A percentile compares a stretch with the other conserved stretches of the same genome.
Evolutionary conservation across 2,797 vertebrate species (phyloP).

Genomic region (Malurus leucopterus): DNA sequence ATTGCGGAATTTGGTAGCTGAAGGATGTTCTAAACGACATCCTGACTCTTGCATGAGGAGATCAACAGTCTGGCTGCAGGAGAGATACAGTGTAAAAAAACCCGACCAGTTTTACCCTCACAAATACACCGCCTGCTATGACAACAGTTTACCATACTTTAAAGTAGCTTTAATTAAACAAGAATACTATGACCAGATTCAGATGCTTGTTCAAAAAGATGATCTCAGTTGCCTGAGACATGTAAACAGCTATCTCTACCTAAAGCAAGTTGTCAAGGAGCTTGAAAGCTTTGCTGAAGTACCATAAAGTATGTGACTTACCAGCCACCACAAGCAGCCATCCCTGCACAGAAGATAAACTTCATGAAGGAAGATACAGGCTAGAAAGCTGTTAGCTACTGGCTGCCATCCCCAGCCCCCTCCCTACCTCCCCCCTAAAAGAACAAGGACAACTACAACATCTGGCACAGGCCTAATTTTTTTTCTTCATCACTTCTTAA

Average conservation of each 20-base stretch:
- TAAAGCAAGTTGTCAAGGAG: neutral
- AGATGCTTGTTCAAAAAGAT: neutral
- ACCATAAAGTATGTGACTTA: constrained; percentile 40
- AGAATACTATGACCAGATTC: neutral
- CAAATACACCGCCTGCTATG: constrained; percentile 53
- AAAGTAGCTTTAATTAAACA: constrained; percentile 21
- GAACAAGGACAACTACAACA: neutral
- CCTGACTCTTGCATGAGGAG: constrained; percentile 99
- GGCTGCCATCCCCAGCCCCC: neutral
- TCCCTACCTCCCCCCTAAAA: neutral
- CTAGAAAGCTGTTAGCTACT: constrained; percentile 10
- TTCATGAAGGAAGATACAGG: constrained; percentile 1
- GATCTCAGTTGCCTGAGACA: neutral
- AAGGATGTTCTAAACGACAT: constrained; percentile 97
- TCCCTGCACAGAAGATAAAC: constrained; percentile 25
- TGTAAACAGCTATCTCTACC: neutral
- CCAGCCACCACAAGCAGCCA: constrained; percentile 42
- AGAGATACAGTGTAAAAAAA: constrained; percentile 82
- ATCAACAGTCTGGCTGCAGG: constrained; percentile 98
- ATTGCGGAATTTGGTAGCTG: constrained; percentile 98
- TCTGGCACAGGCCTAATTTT: neutral
- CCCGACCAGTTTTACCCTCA: constrained; percentile 69
- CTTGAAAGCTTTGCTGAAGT: constrained; percentile 2
- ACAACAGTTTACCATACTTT: constrained; percentile 40
- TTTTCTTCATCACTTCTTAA: neutral